These are phyloP conservation scores for Oryzaephilus surinamensis DNA, from an alignment of 1,140 invertebrate genomes.

Conservation along the genomic window DNA sequence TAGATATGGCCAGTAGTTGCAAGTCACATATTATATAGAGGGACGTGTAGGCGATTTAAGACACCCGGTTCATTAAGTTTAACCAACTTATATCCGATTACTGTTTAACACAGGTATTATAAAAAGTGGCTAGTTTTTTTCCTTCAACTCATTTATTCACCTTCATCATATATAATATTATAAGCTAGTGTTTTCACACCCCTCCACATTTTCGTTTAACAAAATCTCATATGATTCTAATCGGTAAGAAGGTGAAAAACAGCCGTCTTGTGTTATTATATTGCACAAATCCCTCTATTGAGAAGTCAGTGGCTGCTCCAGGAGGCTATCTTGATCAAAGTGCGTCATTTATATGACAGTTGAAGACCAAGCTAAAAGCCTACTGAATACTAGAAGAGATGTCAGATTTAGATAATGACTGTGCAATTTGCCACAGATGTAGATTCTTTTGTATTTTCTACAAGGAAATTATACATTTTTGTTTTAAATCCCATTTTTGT, in stretches of 20 bases:
- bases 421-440: conserved; percentile 14
- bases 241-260: no score
- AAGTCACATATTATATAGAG: conserved; percentile 6
- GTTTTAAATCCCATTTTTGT: not conserved
- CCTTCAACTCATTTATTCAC: no score
- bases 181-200: no score
- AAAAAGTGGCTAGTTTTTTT: no score
- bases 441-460: not conserved
- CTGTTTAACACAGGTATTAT: no score
- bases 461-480: not conserved
- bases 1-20: conserved; percentile 1
- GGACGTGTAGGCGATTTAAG: conserved; percentile 11
- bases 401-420: conserved; percentile 21
- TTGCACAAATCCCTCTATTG: conserved; percentile 17
- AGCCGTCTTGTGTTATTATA: no score
- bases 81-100: conserved; percentile 17
- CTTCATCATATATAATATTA: no score
- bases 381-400: conserved; percentile 16
- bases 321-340: conserved; percentile 18
- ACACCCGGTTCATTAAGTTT: conserved; percentile 16
- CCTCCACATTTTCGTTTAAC: no score
- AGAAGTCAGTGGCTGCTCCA: conserved; percentile 17
- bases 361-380: conserved; percentile 13
- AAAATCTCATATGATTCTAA: no score
- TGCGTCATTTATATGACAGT: conserved; percentile 16